Conservation (phyloP, 2,113 vertebrate species). For the Platichthys stellatus region DNA sequence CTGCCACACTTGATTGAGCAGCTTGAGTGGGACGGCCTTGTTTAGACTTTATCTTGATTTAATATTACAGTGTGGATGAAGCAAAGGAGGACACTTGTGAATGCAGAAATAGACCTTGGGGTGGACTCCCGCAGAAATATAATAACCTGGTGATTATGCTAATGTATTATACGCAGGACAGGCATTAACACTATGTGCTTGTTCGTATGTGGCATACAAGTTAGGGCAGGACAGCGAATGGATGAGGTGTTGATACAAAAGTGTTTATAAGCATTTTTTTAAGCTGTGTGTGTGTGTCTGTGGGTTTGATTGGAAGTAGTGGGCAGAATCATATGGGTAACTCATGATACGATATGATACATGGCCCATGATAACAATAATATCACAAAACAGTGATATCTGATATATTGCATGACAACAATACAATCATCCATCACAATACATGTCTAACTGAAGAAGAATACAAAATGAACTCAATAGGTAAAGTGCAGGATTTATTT, state of each 20-base stretch:
- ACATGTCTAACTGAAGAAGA: no score
- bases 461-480: no score
- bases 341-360: no score
- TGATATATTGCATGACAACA: no score
- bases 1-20: no score
- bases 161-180: slow-evolving; percentile 3
- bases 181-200: background rate
- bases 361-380: no score
- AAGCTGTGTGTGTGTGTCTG: background rate
- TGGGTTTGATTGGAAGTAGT: background rate
- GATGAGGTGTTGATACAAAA: background rate
- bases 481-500: no score
- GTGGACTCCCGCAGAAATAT: background rate
- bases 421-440: no score
- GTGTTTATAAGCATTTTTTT: no score
- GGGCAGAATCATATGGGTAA: no score
- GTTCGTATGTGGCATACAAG: background rate
- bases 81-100: background rate
- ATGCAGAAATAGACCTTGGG: background rate
- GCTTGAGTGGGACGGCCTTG: background rate
- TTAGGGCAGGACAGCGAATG: background rate
- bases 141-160: slow-evolving; percentile 9
- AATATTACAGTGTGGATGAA: background rate
- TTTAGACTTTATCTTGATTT: background rate
- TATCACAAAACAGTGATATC: no score